Evolutionary conservation across 2,888 invertebrate species (phyloP).

Genomic region (Pollenia angustigena): DNA sequence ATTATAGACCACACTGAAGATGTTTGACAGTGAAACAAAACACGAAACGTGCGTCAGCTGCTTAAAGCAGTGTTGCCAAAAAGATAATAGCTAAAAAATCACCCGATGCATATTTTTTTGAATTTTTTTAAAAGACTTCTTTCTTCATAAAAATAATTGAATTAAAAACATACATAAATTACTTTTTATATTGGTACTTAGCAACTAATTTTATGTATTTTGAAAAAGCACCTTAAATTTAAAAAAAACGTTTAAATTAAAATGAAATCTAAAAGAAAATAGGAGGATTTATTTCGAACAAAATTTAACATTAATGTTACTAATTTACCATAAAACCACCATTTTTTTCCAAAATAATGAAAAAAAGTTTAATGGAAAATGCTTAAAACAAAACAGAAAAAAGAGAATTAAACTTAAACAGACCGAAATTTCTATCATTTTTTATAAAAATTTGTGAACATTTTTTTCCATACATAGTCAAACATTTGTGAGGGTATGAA

Average conservation of each 20-base stretch:
- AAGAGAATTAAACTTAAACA: slow-evolving; percentile 26
- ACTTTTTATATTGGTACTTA: slow-evolving; percentile 5
- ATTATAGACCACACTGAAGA: too few relatives aligned
- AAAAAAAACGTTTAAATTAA: slow-evolving; percentile 39
- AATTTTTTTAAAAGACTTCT: too few relatives aligned
- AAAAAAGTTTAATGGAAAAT: neutral
- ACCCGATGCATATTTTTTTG: too few relatives aligned
- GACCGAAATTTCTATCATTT: slow-evolving; percentile 33
- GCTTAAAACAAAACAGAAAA: slow-evolving; percentile 26
- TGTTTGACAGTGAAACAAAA: too few relatives aligned
- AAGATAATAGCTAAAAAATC: too few relatives aligned
- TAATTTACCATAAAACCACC: slow-evolving; percentile 75
- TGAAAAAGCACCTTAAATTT: neutral
- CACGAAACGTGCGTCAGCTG: too few relatives aligned
- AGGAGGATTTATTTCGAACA: slow-evolving; percentile 29
- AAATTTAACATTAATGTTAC: slow-evolving; percentile 75
- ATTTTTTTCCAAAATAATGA: slow-evolving; percentile 68
- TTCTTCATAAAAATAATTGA: slow-evolving; percentile 2
- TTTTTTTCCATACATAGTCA: slow-evolving; percentile 22
- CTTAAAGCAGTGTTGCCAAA: too few relatives aligned
- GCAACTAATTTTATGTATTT: slow-evolving; percentile 13
- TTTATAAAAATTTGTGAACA: slow-evolving; percentile 15
- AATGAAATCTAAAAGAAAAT: slow-evolving; percentile 40
- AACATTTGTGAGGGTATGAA: slow-evolving; percentile 10
- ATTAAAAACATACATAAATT: slow-evolving; percentile 11